Conservation (phyloP, 2,113 vertebrate species). For the Barbus barbus region DNA sequence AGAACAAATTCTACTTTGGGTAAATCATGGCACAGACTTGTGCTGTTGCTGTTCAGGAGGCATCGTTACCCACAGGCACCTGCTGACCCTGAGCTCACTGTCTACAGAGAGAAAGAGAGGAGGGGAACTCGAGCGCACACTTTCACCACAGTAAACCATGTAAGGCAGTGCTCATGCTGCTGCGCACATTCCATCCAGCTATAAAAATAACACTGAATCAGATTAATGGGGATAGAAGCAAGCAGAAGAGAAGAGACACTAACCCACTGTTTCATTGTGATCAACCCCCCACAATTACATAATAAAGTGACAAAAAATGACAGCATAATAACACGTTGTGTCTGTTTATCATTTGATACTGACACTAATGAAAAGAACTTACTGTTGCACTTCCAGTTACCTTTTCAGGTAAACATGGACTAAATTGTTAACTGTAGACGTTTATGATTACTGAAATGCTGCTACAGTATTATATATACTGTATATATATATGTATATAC, state of each 20-base stretch:
- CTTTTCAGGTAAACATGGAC: too few relatives aligned
- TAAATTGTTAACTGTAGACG: too few relatives aligned
- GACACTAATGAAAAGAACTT: too few relatives aligned
- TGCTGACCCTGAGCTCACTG: slow-evolving; percentile 1
- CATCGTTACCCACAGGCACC: slow-evolving; percentile 11
- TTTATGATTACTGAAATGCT: too few relatives aligned
- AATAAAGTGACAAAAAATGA: too few relatives aligned
- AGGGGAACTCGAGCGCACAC: background rate
- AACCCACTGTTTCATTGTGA: background rate
- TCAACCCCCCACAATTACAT: background rate
- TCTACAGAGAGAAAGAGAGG: background rate
- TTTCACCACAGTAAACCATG: slow-evolving; percentile 37
- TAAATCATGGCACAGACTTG: background rate
- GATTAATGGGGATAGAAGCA: slow-evolving; percentile 52
- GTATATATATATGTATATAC: too few relatives aligned
- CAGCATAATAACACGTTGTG: background rate
- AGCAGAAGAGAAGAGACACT: background rate
- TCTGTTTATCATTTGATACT: background rate
- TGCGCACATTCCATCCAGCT: slow-evolving; percentile 53
- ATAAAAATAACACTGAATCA: slow-evolving; percentile 56
- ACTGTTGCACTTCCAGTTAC: too few relatives aligned
- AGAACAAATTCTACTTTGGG: background rate
- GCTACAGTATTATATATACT: too few relatives aligned
- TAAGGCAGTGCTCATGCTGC: slow-evolving; percentile 57
- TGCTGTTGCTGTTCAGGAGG: slow-evolving; percentile 7